Conservation (phyloP, 2,888 invertebrate species). For the Phalera bucephala region DNA sequence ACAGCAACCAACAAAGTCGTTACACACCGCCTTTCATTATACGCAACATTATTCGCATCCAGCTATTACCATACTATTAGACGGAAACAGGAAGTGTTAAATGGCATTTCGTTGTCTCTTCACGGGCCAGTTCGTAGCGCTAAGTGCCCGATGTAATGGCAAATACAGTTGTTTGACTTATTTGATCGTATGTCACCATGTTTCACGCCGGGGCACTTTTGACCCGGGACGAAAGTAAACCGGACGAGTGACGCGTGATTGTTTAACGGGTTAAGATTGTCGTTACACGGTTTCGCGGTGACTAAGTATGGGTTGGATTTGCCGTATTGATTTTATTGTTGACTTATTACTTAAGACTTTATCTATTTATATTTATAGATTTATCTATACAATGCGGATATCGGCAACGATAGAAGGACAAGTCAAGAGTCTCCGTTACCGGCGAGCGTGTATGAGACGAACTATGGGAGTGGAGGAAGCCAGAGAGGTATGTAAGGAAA, state of each 20-base stretch:
- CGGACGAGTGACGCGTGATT: slow-evolving; percentile 42
- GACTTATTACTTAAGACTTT: too few relatives aligned
- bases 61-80: slow-evolving; percentile 50
- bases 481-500: too few relatives aligned
- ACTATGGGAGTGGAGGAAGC: too few relatives aligned
- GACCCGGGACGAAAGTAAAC: slow-evolving; percentile 33
- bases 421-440: too few relatives aligned
- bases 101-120: slow-evolving; percentile 77
- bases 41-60: slow-evolving; percentile 43
- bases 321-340: too few relatives aligned
- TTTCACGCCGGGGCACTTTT: slow-evolving; percentile 42
- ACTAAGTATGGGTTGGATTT: slow-evolving; percentile 9
- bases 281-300: slow-evolving; percentile 31
- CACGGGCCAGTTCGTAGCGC: slow-evolving; percentile 74
- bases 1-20: too few relatives aligned
- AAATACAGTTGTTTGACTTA: slow-evolving; percentile 52
- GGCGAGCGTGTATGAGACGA: too few relatives aligned
- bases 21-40: too few relatives aligned
- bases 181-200: slow-evolving; percentile 49
- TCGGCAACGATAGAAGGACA: too few relatives aligned
- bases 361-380: too few relatives aligned
- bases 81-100: slow-evolving; percentile 80
- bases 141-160: slow-evolving; percentile 80
- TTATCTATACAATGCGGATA: too few relatives aligned
- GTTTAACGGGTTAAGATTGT: slow-evolving; percentile 53